phyloP scores from a whole-genome alignment of 2,888 invertebrate genomes.

The Chrysotoxum bicinctum region DNA sequence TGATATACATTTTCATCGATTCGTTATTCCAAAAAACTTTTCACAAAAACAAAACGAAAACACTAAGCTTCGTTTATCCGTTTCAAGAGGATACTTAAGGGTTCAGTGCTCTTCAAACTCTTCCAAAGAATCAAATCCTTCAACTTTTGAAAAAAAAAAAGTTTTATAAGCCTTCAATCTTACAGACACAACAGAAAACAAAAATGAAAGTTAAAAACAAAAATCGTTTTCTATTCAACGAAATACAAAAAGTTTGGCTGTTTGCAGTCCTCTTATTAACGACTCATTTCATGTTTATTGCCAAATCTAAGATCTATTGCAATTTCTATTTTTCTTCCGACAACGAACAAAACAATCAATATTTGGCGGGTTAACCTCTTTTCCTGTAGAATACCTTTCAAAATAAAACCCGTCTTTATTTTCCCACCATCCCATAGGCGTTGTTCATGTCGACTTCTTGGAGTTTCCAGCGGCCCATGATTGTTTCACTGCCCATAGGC shows the following conservation, averaged over 20 bases:
- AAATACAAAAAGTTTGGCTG: conserved; percentile 16
- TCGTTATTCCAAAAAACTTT: background rate
- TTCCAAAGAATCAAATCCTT: background rate
- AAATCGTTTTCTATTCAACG: background rate
- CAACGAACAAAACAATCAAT: background rate
- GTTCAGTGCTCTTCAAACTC: conserved; percentile 7
- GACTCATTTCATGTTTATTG: conserved; percentile 6
- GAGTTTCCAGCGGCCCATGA: no score
- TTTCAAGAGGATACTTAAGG: background rate
- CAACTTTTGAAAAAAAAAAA: background rate
- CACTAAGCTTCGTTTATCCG: background rate
- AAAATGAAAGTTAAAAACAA: background rate
- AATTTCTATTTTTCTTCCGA: background rate
- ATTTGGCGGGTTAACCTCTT: conserved; percentile 1
- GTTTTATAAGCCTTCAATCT: background rate
- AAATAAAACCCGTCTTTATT: background rate
- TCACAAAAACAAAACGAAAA: background rate
- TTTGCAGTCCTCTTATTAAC: conserved; percentile 13
- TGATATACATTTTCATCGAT: background rate
- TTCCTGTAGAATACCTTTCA: background rate
- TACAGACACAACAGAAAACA: background rate
- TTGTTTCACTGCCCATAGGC: background rate
- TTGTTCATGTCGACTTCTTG: no score
- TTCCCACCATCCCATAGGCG: background rate
- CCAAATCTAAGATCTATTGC: background rate